Evolutionary conservation across 2,888 invertebrate genomes (phyloP).

Genomic region (Rhingia campestris): DNA sequence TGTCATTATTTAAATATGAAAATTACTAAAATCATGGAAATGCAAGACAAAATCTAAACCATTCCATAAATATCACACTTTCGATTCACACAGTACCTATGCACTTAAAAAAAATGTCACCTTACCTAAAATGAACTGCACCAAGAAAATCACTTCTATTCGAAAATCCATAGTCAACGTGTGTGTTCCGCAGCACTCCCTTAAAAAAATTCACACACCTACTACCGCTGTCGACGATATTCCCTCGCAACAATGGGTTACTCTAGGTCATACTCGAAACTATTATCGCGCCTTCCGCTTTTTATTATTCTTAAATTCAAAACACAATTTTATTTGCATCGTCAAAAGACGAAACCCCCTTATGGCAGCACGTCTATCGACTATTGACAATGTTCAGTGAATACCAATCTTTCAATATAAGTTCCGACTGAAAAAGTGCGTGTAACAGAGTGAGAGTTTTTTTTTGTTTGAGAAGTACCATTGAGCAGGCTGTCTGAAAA

Average conservation of each 20-base stretch:
- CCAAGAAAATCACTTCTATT: constrained; percentile 22
- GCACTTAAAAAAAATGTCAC: constrained; percentile 5
- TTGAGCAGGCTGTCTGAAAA: constrained; percentile 4
- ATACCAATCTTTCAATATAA: constrained; percentile 39
- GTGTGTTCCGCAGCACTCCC: not conserved
- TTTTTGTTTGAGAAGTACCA: not conserved
- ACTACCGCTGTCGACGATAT: constrained; percentile 11
- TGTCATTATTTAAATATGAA: constrained; percentile 2
- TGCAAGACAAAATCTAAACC: not conserved
- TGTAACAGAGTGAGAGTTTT: constrained; percentile 36
- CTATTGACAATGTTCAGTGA: constrained; percentile 35
- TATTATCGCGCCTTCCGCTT: constrained; percentile 27
- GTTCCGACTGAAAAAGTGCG: constrained; percentile 47
- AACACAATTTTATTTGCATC: constrained; percentile 39
- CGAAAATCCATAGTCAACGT: constrained; percentile 38
- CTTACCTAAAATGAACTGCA: constrained; percentile 49
- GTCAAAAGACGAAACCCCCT: constrained; percentile 12
- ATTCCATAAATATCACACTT: not conserved
- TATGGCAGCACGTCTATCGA: constrained; percentile 48
- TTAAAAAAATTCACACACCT: constrained; percentile 2
- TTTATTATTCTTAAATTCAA: constrained; percentile 34
- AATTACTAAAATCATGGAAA: too few relatives aligned
- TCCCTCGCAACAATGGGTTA: constrained; percentile 32
- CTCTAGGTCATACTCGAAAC: constrained; percentile 45
- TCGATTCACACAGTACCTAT: not conserved